Conservation (phyloP, 2,113 vertebrate genomes). For the Oryzias melastigma region DNA sequence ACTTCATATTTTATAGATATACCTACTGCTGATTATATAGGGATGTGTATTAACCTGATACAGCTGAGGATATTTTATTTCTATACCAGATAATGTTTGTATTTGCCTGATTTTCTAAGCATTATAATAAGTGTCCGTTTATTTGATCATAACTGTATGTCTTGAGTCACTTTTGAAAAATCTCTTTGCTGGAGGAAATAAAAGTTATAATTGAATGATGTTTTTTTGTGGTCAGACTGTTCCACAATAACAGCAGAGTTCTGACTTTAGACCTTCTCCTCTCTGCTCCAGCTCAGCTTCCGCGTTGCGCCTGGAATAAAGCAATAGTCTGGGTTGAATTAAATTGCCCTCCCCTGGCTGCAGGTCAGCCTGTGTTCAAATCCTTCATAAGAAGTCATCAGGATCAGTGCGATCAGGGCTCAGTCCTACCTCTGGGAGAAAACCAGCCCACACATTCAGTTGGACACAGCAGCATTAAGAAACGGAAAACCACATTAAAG, state of each 20-base stretch:
- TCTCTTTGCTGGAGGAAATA: neutral
- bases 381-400: constrained; percentile 38
- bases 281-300: constrained; percentile 22
- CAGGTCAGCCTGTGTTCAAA: constrained; percentile 52
- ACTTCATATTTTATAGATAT: too few species aligned
- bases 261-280: neutral
- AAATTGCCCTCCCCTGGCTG: constrained; percentile 30
- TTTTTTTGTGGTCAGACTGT: neutral
- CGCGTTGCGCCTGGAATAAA: constrained; percentile 40
- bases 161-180: too few species aligned
- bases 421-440: constrained; percentile 47
- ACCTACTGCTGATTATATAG: too few species aligned
- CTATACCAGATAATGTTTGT: too few species aligned
- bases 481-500: constrained; percentile 7
- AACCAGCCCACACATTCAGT: constrained; percentile 31
- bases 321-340: constrained; percentile 35
- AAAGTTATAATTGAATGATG: neutral
- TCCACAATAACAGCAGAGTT: neutral
- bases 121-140: too few species aligned
- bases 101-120: too few species aligned
- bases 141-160: too few species aligned
- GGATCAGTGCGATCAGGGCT: constrained; percentile 36
- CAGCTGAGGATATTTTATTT: too few species aligned
- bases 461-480: constrained; percentile 35
- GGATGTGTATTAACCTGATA: too few species aligned